These are phyloP conservation scores for Gymnocypris eckloni DNA, from an alignment of 2,797 vertebrate species.

Conservation along the genomic window DNA sequence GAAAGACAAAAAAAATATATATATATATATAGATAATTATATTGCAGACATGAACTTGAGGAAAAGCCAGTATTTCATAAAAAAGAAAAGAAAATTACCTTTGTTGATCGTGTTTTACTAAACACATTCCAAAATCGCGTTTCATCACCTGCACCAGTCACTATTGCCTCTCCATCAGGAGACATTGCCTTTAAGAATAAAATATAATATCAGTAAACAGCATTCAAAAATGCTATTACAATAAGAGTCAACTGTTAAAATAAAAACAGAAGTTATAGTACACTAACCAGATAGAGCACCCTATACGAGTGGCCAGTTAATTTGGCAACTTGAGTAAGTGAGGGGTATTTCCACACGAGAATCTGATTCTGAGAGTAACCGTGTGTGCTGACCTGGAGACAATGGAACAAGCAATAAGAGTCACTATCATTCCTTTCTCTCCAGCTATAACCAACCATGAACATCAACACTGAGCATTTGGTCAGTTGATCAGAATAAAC, in stretches of 20 bases:
- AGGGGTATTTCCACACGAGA: conserved; percentile 98
- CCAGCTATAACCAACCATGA: neutral
- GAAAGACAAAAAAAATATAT: conserved; percentile 14
- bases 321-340: conserved; percentile 97
- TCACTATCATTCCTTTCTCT: neutral
- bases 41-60: neutral
- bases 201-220: conserved; percentile 9
- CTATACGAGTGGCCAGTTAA: conserved; percentile 96
- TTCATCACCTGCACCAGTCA: conserved; percentile 96
- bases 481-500: conserved; percentile 55
- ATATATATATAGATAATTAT: neutral
- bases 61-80: neutral
- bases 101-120: conserved; percentile 97
- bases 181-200: conserved; percentile 89
- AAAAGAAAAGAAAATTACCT: conserved; percentile 75
- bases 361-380: conserved; percentile 99
- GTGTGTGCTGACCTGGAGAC: conserved; percentile 92
- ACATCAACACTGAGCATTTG: neutral
- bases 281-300: conserved; percentile 94
- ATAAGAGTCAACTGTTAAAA: conserved; percentile 39
- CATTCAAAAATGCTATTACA: conserved; percentile 3
- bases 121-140: conserved; percentile 99
- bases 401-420: neutral
- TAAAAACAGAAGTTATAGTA: neutral
- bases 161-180: conserved; percentile 97